Conservation (phyloP, 2,797 vertebrate species). For the Dromococcyx pavoninus region DNA sequence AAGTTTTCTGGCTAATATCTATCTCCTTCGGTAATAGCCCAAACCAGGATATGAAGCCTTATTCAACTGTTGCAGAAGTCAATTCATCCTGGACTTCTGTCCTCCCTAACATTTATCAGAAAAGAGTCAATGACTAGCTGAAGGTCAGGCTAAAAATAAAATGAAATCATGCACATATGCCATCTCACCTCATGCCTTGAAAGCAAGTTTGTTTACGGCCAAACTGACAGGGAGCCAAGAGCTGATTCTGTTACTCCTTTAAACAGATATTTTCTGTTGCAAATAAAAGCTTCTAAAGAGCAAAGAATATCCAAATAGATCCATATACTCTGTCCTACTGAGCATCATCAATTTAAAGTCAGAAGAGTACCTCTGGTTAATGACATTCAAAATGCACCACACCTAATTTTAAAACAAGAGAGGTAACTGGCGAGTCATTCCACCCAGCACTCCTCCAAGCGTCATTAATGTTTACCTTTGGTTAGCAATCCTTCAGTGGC, state of each 20-base stretch:
- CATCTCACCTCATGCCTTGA: background rate
- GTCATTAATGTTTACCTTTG: constrained; percentile 67
- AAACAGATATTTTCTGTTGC: background rate
- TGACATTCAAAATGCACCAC: background rate
- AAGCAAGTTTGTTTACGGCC: background rate
- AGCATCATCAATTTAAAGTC: background rate
- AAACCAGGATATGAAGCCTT: background rate
- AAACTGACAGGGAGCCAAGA: background rate
- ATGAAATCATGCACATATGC: background rate
- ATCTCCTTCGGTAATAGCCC: background rate
- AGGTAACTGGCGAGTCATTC: background rate
- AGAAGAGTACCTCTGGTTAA: constrained; percentile 40
- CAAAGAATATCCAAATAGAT: background rate
- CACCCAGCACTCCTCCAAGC: background rate
- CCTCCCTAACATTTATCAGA: constrained; percentile 18
- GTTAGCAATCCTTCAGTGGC: constrained; percentile 33
- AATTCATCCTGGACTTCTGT: background rate
- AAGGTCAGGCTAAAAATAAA: constrained; percentile 51
- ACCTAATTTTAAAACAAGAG: background rate
- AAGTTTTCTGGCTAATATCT: background rate
- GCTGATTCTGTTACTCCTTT: background rate
- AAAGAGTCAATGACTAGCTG: constrained; percentile 10
- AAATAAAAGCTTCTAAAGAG: background rate
- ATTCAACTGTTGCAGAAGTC: background rate
- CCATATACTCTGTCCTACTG: background rate